A percentile compares a stretch with the other conserved stretches of the same genome.
Evolutionary conservation across 2,113 vertebrate genomes (phyloP).

Genomic region (Electrona antarctica): DNA sequence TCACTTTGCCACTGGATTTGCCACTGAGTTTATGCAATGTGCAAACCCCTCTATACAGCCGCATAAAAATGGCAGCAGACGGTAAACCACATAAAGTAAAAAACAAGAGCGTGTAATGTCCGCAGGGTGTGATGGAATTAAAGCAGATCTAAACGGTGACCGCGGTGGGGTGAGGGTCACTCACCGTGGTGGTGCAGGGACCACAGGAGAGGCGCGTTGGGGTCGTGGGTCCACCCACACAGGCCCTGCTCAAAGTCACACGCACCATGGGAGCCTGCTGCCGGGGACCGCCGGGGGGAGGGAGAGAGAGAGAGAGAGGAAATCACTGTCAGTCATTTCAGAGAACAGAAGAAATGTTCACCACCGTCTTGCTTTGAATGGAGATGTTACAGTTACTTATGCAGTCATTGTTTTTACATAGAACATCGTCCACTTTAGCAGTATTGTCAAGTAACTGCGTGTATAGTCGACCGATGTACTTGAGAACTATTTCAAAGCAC

Average conservation of each 20-base stretch:
- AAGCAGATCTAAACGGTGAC: neutral
- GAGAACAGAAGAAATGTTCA: conserved; percentile 13
- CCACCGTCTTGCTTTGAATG: neutral
- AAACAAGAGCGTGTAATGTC: too few relatives aligned
- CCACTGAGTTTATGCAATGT: neutral
- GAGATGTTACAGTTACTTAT: too few relatives aligned
- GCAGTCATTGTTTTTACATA: too few relatives aligned
- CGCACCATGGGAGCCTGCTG: conserved; percentile 72
- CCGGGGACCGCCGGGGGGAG: too few relatives aligned
- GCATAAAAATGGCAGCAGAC: too few relatives aligned
- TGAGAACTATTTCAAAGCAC: too few relatives aligned
- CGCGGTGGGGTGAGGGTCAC: conserved; percentile 20
- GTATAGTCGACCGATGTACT: too few relatives aligned
- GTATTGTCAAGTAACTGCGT: too few relatives aligned
- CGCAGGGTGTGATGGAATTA: neutral
- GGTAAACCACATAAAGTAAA: too few relatives aligned
- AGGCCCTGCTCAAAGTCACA: conserved; percentile 90
- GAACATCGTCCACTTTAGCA: too few relatives aligned
- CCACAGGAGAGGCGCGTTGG: conserved; percentile 84
- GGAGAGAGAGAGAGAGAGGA: conserved; percentile 19
- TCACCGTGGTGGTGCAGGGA: conserved; percentile 81
- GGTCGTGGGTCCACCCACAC: conserved; percentile 92
- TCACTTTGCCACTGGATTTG: too few relatives aligned
- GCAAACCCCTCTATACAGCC: neutral
- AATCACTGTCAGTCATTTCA: conserved; percentile 17